phyloP scores from a whole-genome alignment of 2,888 invertebrate genomes.

The Ernsta delagoae region DNA sequence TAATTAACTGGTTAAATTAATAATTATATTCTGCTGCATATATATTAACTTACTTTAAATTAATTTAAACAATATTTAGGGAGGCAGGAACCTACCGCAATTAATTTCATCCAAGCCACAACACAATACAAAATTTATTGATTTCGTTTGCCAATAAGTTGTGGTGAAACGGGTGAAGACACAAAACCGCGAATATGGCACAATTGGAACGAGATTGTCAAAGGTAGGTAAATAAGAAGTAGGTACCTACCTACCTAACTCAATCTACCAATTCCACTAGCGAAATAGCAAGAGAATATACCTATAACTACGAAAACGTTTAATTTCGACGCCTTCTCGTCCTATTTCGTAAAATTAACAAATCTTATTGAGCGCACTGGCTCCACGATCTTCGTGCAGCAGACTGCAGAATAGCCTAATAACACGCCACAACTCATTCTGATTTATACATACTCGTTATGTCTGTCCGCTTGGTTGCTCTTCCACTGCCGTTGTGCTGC shows the following conservation, averaged over 20 bases:
- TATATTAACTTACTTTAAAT: neutral
- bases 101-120: neutral
- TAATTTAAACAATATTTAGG: no score
- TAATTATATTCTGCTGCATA: no score
- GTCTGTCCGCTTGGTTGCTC: conserved; percentile 78
- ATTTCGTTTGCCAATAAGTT: neutral
- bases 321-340: neutral
- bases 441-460: conserved; percentile 75
- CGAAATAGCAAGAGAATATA: no score
- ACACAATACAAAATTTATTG: neutral
- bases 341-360: neutral
- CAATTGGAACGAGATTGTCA: no score
- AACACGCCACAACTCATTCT: conserved; percentile 84
- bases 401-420: conserved; percentile 73
- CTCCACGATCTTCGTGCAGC: conserved; percentile 56
- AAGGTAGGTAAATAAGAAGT: neutral
- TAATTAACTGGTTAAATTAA: no score
- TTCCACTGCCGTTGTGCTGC: conserved; percentile 58
- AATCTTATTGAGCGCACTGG: conserved; percentile 6
- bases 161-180: conserved; percentile 1
- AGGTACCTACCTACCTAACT: no score
- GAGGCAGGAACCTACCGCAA: neutral
- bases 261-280: neutral
- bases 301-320: neutral
- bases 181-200: neutral